These are phyloP conservation scores for Asbolus verrucosus DNA, from an alignment of 1,140 invertebrate genomes.

Conservation along the genomic window DNA sequence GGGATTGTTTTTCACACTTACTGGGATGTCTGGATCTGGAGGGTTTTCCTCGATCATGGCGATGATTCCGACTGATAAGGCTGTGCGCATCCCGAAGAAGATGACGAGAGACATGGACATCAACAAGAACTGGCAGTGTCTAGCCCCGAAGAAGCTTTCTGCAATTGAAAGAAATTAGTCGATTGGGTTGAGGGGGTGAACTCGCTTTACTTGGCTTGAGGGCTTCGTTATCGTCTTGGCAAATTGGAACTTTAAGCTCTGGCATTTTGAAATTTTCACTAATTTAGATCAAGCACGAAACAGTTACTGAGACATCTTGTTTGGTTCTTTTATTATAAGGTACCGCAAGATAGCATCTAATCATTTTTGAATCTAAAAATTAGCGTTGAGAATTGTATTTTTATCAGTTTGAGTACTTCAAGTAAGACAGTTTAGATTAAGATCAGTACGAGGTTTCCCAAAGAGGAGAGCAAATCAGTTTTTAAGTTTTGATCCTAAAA, in stretches of 20 bases:
- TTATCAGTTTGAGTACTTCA: not conserved
- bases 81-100: slow-evolving; percentile 39
- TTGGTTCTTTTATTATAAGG: slow-evolving; percentile 10
- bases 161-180: not conserved
- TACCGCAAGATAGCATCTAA: slow-evolving; percentile 14
- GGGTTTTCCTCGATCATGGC: slow-evolving; percentile 39
- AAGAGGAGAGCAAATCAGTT: too few species aligned
- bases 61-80: slow-evolving; percentile 38
- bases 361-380: not conserved
- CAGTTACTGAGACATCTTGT: slow-evolving; percentile 22
- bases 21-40: slow-evolving; percentile 30
- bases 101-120: slow-evolving; percentile 37
- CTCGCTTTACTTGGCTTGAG: slow-evolving; percentile 6
- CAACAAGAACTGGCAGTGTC: slow-evolving; percentile 39
- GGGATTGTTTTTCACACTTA: not conserved
- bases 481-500: too few species aligned
- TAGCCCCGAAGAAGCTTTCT: not conserved
- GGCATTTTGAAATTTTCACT: slow-evolving; percentile 4
- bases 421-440: not conserved
- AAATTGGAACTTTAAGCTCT: slow-evolving; percentile 5
- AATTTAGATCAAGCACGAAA: too few species aligned
- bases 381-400: not conserved
- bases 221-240: not conserved
- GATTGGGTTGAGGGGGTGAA: not conserved
- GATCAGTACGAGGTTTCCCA: too few species aligned